Evolutionary conservation across 2,888 invertebrate species (phyloP).

Genomic region (Mactromeris polynyma): DNA sequence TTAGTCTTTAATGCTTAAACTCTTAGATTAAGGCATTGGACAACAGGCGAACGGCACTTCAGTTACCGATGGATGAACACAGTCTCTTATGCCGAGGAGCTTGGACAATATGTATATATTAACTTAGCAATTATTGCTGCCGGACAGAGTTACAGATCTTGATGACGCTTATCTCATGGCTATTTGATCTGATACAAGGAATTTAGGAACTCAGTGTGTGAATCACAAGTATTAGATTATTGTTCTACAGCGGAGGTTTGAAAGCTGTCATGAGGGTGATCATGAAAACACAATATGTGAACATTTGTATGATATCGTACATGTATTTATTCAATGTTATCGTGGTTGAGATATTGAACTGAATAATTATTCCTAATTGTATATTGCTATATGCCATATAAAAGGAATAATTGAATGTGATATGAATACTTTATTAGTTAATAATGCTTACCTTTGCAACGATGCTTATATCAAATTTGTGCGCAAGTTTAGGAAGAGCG

Average conservation of each 20-base stretch:
- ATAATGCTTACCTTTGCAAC: background rate
- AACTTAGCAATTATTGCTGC: background rate
- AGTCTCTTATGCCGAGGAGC: background rate
- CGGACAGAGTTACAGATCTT: background rate
- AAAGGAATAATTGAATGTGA: background rate
- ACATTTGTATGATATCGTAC: background rate
- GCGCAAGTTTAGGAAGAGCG: no score
- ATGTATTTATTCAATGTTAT: slow-evolving; percentile 15
- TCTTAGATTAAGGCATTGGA: background rate
- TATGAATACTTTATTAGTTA: background rate
- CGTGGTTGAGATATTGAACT: background rate
- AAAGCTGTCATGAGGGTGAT: background rate
- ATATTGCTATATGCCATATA: background rate
- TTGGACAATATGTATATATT: background rate
- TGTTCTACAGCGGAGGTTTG: background rate
- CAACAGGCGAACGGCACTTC: background rate
- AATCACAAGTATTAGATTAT: background rate
- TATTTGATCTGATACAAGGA: background rate
- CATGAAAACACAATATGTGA: background rate
- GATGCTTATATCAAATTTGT: no score
- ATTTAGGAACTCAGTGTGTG: background rate
- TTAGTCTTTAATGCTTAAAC: slow-evolving; percentile 9
- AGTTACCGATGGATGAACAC: background rate
- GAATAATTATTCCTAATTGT: background rate
- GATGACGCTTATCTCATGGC: background rate